Evolutionary conservation across 2,113 vertebrate species (phyloP), one percentile per base, ranked within the genome.

Genomic region (Poicephalus meyeri): DNA sequence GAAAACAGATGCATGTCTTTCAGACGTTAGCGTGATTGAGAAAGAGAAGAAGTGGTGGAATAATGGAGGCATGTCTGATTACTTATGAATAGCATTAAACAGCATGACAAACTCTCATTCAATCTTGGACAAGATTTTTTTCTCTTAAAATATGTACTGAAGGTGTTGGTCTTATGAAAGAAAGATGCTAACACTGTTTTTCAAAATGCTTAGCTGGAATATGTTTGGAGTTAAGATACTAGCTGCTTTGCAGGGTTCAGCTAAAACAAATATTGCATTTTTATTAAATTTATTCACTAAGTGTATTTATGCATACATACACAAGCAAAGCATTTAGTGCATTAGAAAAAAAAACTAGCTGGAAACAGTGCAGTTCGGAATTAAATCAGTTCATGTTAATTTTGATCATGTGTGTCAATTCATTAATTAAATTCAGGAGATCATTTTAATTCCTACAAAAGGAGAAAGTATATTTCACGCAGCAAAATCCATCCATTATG

Each of bases 231-330:
- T 84, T 78, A 95, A 96, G n/a, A 76, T 53, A 95, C 95, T 50
- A 94, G 39, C 37, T 93, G 55, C 31, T 80, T 96, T 88, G 26
- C 35, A 87, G 50, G 33, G 65, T 50, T 78, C 73, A 90, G 20
- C 49, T 94, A 60, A 96, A 97, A 50, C 10, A 95, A 95, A 94
- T 86, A 81, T 18, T 82, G 6, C 18, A 84, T 84, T 76, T 95
- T 72, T 50, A 68, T 83, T 64, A 85, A 80, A 7, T 26, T 82
- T 91, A 91, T 95, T 90, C 21, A 4, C 17, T 74, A 39, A n/a
- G 16, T 80, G 35, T 55, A 24, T 60, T 58, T 69, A 31, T 78
- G 8, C 12, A 29, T 70, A 37, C 8, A 39, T 29, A 42, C 8
- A 52, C 11, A 78, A 41, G 16, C 14, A 69, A 78, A 73, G 18